A percentile compares a stretch with the other conserved stretches of the same genome.
Conservation (phyloP, 2,113 vertebrate genomes). For the Channa maculata region DNA sequence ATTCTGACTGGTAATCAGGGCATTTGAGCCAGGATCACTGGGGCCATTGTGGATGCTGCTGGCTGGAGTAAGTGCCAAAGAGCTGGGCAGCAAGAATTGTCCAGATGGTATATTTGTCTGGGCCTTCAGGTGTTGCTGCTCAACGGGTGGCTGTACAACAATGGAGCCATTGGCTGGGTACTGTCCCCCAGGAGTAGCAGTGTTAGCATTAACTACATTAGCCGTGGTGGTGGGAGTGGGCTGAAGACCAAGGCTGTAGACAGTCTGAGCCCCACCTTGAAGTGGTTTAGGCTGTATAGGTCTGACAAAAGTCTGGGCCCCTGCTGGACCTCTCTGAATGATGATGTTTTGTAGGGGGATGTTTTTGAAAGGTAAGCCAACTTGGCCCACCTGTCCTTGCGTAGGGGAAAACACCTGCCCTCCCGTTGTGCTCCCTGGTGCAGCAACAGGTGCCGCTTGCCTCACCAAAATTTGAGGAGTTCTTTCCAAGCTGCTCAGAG, state of each 20-base stretch:
- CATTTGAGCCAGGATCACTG: slow-evolving; percentile 86
- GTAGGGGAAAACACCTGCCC: slow-evolving; percentile 88
- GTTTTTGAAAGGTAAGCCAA: slow-evolving; percentile 94
- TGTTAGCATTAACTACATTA: slow-evolving; percentile 78
- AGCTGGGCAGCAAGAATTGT: slow-evolving; percentile 92
- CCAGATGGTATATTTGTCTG: slow-evolving; percentile 85
- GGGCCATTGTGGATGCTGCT: slow-evolving; percentile 86
- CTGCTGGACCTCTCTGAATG: slow-evolving; percentile 93
- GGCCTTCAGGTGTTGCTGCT: slow-evolving; percentile 82
- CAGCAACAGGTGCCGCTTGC: slow-evolving; percentile 80
- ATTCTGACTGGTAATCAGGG: slow-evolving; percentile 91
- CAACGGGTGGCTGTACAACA: slow-evolving; percentile 85
- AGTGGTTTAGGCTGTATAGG: slow-evolving; percentile 97
- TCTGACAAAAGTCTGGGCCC: slow-evolving; percentile 85
- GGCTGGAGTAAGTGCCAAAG: slow-evolving; percentile 88
- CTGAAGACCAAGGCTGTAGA: slow-evolving; percentile 89
- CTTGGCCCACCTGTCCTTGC: slow-evolving; percentile 86
- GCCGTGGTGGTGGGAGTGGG: slow-evolving; percentile 77
- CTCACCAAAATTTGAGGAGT: slow-evolving; percentile 93
- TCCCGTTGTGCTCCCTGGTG: slow-evolving; percentile 66
- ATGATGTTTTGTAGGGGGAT: slow-evolving; percentile 98
- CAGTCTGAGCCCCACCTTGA: slow-evolving; percentile 90
- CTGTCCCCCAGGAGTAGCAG: slow-evolving; percentile 76
- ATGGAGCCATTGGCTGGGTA: slow-evolving; percentile 80
- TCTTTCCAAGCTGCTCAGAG: slow-evolving; percentile 94